These are phyloP conservation scores for Clarias platycephalus DNA, from an alignment of 2,797 vertebrate species.

Conservation along the genomic window DNA sequence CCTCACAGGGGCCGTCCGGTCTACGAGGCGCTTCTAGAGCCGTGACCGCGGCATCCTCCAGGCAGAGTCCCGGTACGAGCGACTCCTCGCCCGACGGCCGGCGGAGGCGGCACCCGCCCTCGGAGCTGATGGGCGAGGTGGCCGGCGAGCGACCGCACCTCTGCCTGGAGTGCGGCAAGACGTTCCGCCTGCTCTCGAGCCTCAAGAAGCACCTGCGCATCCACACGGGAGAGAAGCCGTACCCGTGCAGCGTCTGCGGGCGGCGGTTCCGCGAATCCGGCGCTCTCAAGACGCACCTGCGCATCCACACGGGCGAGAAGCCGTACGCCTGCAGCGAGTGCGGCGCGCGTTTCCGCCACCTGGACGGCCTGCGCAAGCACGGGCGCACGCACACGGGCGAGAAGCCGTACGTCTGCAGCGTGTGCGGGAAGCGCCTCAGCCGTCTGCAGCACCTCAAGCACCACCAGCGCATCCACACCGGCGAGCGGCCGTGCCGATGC, in stretches of 20 bases:
- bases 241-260: constrained; percentile 78
- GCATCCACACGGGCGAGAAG: constrained; percentile 96
- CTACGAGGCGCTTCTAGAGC: constrained; percentile 33
- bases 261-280: constrained; percentile 80
- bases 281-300: constrained; percentile 79
- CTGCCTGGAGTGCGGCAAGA: constrained; percentile 81
- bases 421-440: constrained; percentile 80
- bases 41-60: constrained; percentile 49
- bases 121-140: constrained; percentile 62
- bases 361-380: constrained; percentile 81
- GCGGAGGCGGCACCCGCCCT: constrained; percentile 61
- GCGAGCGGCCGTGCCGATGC: constrained; percentile 78
- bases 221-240: constrained; percentile 81
- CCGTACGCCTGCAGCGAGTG: constrained; percentile 91
- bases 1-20: constrained; percentile 58
- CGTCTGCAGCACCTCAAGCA: constrained; percentile 82
- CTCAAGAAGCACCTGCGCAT: constrained; percentile 83
- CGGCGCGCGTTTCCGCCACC: constrained; percentile 77
- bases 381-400: constrained; percentile 80
- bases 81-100: constrained; percentile 59
- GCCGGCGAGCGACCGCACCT: constrained; percentile 75
- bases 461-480: constrained; percentile 83
- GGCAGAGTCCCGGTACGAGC: constrained; percentile 36
- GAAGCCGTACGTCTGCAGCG: constrained; percentile 77
- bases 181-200: constrained; percentile 80